Conservation (phyloP, 2,113 vertebrate genomes). For the Cygnus atratus region DNA sequence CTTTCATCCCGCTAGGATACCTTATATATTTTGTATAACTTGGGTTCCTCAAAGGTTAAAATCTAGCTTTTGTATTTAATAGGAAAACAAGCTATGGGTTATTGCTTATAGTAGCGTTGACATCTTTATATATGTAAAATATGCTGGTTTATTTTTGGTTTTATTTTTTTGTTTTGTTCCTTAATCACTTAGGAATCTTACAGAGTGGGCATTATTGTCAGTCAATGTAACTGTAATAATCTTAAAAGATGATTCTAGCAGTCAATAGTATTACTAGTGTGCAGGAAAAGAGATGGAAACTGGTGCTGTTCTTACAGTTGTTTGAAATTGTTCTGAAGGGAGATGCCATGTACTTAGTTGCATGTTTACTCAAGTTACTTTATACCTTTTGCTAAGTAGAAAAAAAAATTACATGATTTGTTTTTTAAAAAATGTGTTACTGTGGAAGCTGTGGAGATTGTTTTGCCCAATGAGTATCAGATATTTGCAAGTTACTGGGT, state of each 20-base stretch:
- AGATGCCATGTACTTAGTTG: conserved; percentile 6
- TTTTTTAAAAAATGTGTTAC: background rate
- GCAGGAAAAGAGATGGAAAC: background rate
- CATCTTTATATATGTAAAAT: background rate
- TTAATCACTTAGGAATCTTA: background rate
- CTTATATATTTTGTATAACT: background rate
- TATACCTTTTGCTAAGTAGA: background rate
- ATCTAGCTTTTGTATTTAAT: background rate
- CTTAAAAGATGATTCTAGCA: background rate
- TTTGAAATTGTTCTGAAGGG: background rate
- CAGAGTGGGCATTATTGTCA: background rate
- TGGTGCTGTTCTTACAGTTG: background rate
- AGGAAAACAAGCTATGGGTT: background rate
- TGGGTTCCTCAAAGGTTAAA: background rate
- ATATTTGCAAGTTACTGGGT: background rate
- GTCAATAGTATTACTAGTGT: background rate
- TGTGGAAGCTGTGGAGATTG: background rate
- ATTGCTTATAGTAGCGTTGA: background rate
- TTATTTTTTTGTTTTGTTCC: background rate
- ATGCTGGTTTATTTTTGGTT: background rate
- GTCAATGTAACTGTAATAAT: background rate
- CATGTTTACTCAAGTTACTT: conserved; percentile 2
- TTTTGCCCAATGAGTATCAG: background rate
- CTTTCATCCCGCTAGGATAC: background rate
- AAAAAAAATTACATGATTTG: background rate